Conservation (phyloP, 2,113 vertebrate genomes). For the Chloroceryle aenea region DNA sequence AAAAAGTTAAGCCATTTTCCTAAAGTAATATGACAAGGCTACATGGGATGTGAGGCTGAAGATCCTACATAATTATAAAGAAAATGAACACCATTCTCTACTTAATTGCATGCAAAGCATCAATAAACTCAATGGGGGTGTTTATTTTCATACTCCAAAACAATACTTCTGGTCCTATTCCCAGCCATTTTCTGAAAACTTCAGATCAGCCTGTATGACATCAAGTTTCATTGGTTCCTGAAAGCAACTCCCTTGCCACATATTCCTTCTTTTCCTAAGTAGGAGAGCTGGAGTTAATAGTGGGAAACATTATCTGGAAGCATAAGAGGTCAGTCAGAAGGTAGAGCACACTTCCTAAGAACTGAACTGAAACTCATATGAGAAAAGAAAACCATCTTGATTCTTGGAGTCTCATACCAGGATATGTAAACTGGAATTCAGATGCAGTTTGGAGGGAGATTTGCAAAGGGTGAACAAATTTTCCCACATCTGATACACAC, state of each 20-base stretch:
- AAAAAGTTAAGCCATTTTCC: not conserved
- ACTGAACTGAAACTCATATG: not conserved
- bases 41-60: not conserved
- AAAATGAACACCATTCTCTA: not conserved
- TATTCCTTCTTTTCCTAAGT: not conserved
- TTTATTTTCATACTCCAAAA: not conserved
- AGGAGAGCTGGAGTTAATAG: not conserved
- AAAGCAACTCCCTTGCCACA: not conserved
- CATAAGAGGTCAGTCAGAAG: not conserved
- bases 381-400: not conserved
- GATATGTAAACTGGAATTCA: not conserved
- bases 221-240: not conserved
- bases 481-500: constrained; percentile 39
- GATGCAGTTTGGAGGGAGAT: not conserved
- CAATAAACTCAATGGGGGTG: not conserved
- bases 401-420: not conserved
- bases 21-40: not conserved
- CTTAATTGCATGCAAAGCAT: not conserved
- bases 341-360: not conserved
- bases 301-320: not conserved
- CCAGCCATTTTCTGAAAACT: not conserved
- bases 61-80: not conserved
- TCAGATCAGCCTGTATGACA: not conserved
- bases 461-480: constrained; percentile 7
- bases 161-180: not conserved